These are phyloP conservation scores for Sipha maydis DNA, from an alignment of 2,888 invertebrate genomes.

Conservation along the genomic window DNA sequence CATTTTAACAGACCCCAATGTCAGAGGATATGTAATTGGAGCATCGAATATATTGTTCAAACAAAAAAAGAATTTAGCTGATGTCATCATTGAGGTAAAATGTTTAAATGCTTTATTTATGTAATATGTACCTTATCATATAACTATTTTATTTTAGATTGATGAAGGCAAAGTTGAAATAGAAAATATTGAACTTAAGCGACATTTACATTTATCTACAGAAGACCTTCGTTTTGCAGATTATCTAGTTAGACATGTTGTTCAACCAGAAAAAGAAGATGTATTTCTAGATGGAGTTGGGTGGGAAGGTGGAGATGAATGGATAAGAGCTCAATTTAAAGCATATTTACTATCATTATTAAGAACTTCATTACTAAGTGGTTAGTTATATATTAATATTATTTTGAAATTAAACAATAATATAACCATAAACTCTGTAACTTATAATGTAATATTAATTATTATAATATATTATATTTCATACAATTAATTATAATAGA, in stretches of 20 bases:
- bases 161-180: slow-evolving; percentile 87
- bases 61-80: slow-evolving; percentile 91
- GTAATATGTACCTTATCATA: neutral
- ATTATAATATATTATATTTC: neutral
- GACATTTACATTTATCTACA: slow-evolving; percentile 87
- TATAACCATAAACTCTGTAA: neutral
- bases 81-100: slow-evolving; percentile 85
- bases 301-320: slow-evolving; percentile 95
- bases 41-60: slow-evolving; percentile 99
- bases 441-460: neutral
- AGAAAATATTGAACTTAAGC: slow-evolving; percentile 79
- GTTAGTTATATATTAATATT: slow-evolving; percentile 67
- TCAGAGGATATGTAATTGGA: slow-evolving; percentile 88
- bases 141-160: slow-evolving; percentile 69
- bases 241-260: slow-evolving; percentile 82
- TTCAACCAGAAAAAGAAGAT: slow-evolving; percentile 73
- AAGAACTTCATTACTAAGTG: slow-evolving; percentile 80
- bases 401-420: neutral
- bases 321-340: slow-evolving; percentile 94
- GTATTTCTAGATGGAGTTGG: slow-evolving; percentile 79
- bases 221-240: slow-evolving; percentile 96
- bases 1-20: slow-evolving; percentile 85
- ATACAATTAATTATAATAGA: slow-evolving; percentile 70
- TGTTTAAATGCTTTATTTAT: neutral
- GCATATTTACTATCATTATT: slow-evolving; percentile 85